phyloP scores from a whole-genome alignment of 2,888 invertebrate genomes.

The Zootermopsis nevadensis region DNA sequence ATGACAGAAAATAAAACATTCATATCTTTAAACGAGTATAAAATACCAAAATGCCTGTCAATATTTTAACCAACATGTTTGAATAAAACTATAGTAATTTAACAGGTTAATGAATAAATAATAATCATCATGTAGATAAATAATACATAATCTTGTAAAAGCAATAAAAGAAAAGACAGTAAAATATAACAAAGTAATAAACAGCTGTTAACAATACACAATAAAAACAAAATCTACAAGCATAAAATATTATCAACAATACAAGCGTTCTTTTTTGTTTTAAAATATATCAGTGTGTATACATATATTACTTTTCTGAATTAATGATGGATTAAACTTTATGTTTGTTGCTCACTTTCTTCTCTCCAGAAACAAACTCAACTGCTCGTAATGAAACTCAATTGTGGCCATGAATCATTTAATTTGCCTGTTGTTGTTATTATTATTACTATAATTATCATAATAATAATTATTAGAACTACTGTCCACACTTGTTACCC shows the following conservation, averaged over 20 bases:
- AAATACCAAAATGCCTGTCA: not conserved
- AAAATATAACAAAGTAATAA: conserved; percentile 39
- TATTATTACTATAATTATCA: not conserved
- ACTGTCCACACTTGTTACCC: not conserved
- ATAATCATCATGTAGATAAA: conserved; percentile 7
- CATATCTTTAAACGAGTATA: not conserved
- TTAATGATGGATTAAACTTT: conserved; percentile 37
- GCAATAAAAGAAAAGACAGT: conserved; percentile 29
- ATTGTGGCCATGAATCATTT: no score
- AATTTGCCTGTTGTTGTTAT: no score
- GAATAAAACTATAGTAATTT: not conserved
- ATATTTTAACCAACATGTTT: not conserved
- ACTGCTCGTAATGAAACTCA: not conserved
- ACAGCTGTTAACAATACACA: conserved; percentile 47
- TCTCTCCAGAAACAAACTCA: conserved; percentile 28
- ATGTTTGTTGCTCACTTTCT: not conserved
- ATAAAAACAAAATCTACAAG: conserved; percentile 47
- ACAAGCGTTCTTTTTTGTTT: conserved; percentile 39
- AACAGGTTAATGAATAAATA: conserved; percentile 30
- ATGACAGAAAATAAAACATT: not conserved
- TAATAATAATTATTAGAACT: no score
- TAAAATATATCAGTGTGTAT: conserved; percentile 33
- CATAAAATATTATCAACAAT: conserved; percentile 46
- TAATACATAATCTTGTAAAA: conserved; percentile 30
- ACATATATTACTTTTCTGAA: conserved; percentile 25